phyloP scores from a whole-genome alignment of 2,888 invertebrate species.

The Sphaerophoria rueppellii region DNA sequence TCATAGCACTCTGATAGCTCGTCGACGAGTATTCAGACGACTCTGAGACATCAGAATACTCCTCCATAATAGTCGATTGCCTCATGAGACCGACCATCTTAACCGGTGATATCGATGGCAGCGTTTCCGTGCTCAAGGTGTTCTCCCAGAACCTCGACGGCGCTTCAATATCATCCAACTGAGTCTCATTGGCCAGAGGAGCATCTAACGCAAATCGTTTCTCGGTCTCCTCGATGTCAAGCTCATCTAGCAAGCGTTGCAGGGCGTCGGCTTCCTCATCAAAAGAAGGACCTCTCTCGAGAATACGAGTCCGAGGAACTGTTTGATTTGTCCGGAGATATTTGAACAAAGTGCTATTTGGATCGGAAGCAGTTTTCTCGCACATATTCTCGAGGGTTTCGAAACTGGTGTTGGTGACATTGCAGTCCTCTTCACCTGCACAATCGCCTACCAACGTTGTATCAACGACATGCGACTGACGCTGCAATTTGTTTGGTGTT shows the following conservation, averaged over 20 bases:
- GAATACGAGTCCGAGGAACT: neutral
- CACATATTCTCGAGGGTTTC: conserved; percentile 80
- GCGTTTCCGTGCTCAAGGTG: conserved; percentile 74
- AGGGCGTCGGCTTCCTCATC: conserved; percentile 77
- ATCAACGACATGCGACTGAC: conserved; percentile 1
- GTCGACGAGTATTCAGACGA: conserved; percentile 74
- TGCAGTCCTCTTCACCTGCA: conserved; percentile 17
- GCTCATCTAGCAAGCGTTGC: conserved; percentile 76
- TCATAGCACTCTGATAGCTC: conserved; percentile 77
- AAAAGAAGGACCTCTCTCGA: conserved; percentile 33
- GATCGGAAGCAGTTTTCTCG: conserved; percentile 80
- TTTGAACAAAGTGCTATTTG: conserved; percentile 79
- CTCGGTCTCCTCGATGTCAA: conserved; percentile 75
- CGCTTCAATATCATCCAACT: conserved; percentile 80
- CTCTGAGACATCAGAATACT: conserved; percentile 75
- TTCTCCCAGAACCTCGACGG: conserved; percentile 81
- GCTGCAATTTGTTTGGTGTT: conserved; percentile 31
- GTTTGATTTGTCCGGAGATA: conserved; percentile 75
- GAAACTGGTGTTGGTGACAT: conserved; percentile 76
- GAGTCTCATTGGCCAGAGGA: conserved; percentile 76
- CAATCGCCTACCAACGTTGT: conserved; percentile 31
- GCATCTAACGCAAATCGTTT: conserved; percentile 74
- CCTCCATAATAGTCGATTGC: conserved; percentile 81
- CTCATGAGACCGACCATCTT: conserved; percentile 80
- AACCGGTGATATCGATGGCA: conserved; percentile 78